Evolutionary conservation across 2,113 vertebrate species (phyloP), one percentile per base, ranked within the genome.

Genomic region (Dendropsophus ebraccatus): DNA sequence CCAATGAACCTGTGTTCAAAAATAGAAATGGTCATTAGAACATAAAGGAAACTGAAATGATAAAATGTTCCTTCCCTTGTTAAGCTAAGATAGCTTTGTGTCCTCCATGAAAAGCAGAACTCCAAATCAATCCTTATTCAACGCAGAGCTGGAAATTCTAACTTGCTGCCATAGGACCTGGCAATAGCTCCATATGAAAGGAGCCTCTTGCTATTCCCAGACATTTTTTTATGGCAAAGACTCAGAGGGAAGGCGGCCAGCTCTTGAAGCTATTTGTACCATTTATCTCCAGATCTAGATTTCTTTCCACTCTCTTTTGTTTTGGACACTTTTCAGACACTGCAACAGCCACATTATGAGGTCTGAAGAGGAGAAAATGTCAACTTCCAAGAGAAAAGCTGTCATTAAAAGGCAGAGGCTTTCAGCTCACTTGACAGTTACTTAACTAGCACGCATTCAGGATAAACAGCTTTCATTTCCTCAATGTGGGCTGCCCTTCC

Each of bases 401-500:
- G 85, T 87, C 78, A 74, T 87, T 62, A 81, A 87, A 86, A 80
- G 54, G 69, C 78, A 81, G 32, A 41, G 65, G 62, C 65, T 80
- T 80, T 81, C 35, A 81, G 67, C 67, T 87, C 54, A 81, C 85
- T 87, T 87, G 85, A 87, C 85, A 87, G 85, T 81, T 87, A 81
- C 77, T 81, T 81, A 87, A 58, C 78, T 87, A 74, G 85, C 85
- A 81, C 65, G 69, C 78, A 87, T 72, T 56, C 78, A 62, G 85
- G 85, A 87, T 87, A 87, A 87, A 81, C 85, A 87, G 78, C 85
- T 87, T 87, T 87, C 65, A 74, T 81, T 87, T 87, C 85, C 85
- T 87, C 85, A 86, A 60, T 81, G 69, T 87, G 78, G 76, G 65
- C 78, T 81, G 65, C 69, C n/a, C 78, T 87, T 87, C 69, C 69